Conservation (phyloP, 1,140 invertebrate species). For the Acromyrmex heyeri region DNA sequence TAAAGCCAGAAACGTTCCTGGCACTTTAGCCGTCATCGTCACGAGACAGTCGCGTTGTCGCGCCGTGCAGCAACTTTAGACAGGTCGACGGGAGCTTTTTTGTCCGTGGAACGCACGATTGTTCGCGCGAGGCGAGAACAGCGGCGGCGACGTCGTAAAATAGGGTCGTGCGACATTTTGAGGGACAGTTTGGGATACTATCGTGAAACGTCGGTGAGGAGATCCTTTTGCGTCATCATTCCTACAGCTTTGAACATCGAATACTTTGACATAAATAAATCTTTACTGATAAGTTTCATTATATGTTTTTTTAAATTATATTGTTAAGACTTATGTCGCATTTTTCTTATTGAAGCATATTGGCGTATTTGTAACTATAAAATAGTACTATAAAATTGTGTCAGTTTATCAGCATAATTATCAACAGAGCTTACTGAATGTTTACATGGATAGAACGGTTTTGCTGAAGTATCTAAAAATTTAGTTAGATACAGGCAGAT, state of each 20-base stretch:
- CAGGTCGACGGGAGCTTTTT: conserved; percentile 76
- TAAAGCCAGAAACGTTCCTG: conserved; percentile 59
- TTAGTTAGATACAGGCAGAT: too few relatives aligned
- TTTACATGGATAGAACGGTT: too few relatives aligned
- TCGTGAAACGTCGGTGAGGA: conserved; percentile 45
- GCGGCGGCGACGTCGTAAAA: conserved; percentile 58
- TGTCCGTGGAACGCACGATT: conserved; percentile 73
- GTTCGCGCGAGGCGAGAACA: conserved; percentile 65
- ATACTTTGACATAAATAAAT: not conserved
- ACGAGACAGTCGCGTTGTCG: conserved; percentile 72
- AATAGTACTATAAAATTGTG: not conserved
- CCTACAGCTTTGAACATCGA: not conserved
- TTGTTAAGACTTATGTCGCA: not conserved
- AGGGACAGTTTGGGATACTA: conserved; percentile 55
- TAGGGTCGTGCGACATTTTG: conserved; percentile 65
- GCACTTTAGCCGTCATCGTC: conserved; percentile 72
- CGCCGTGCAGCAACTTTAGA: conserved; percentile 70
- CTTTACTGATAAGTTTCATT: not conserved
- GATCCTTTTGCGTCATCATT: not conserved
- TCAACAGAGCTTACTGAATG: not conserved
- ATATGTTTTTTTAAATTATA: not conserved
- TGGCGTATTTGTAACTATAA: not conserved
- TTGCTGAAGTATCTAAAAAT: too few relatives aligned
- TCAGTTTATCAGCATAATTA: not conserved
- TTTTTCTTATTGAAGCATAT: not conserved